Conservation (phyloP, 1,140 invertebrate genomes). For the Apis mellifera region DNA sequence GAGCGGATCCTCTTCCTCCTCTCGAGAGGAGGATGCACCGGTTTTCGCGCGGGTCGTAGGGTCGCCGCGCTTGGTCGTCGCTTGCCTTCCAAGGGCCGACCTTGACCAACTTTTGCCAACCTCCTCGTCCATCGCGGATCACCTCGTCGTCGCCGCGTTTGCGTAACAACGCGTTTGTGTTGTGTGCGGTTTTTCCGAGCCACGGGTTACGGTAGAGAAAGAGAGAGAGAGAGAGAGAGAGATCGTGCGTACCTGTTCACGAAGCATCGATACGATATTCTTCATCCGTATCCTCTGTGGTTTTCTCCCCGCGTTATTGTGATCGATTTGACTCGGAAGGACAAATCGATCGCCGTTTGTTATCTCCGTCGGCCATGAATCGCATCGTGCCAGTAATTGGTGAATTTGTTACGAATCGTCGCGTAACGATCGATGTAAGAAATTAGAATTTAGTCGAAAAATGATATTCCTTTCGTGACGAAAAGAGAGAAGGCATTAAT, state of each 20-base stretch:
- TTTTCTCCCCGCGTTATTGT: background rate
- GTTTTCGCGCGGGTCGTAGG: slow-evolving; percentile 36
- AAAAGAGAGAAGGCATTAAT: too few species aligned
- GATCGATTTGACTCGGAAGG: background rate
- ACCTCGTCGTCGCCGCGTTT: slow-evolving; percentile 42
- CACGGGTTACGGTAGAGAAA: background rate
- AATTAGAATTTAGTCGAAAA: too few species aligned
- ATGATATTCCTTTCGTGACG: too few species aligned
- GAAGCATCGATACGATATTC: background rate
- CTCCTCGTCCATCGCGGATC: slow-evolving; percentile 27
- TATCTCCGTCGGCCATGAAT: background rate
- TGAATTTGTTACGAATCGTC: too few species aligned
- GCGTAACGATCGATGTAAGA: too few species aligned
- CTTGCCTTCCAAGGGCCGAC: slow-evolving; percentile 42
- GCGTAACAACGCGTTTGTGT: slow-evolving; percentile 24
- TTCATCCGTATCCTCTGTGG: background rate
- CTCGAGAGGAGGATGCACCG: slow-evolving; percentile 2
- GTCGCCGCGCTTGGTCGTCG: background rate
- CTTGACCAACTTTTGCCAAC: slow-evolving; percentile 66
- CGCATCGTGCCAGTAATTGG: background rate
- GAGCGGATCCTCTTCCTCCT: slow-evolving; percentile 34
- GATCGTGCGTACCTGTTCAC: background rate
- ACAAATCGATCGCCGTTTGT: background rate
- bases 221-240: background rate
- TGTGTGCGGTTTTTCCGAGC: background rate